A percentile compares a stretch with the other conserved stretches of the same genome.
Conservation (phyloP, 2,888 invertebrate genomes). For the Lithophane ornitopus region DNA sequence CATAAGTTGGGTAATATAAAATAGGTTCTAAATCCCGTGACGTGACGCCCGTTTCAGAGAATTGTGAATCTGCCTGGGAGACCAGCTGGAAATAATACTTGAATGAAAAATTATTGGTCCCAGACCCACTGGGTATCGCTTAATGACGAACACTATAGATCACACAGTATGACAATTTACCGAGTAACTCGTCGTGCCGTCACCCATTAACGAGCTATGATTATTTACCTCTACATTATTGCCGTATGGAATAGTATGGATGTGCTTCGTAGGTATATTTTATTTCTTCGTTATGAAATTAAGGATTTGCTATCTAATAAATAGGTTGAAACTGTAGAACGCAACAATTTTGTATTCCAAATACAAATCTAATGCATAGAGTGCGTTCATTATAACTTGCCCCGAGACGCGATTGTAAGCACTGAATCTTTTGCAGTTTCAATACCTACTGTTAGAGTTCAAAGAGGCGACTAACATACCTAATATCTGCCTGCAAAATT, state of each 20-base stretch:
- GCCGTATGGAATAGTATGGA: constrained; percentile 64
- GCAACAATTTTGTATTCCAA: constrained; percentile 4
- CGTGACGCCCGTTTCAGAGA: too few species aligned
- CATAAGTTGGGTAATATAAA: too few species aligned
- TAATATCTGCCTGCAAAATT: too few species aligned
- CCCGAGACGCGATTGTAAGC: too few species aligned
- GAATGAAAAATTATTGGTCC: background rate
- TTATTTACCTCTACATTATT: constrained; percentile 67
- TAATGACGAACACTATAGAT: constrained; percentile 44
- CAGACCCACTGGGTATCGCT: constrained; percentile 7
- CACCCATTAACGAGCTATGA: constrained; percentile 73
- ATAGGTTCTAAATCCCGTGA: too few species aligned
- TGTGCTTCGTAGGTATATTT: constrained; percentile 24
- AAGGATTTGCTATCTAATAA: background rate
- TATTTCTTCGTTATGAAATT: background rate
- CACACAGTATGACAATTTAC: constrained; percentile 65
- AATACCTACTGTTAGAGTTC: too few species aligned
- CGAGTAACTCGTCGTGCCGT: constrained; percentile 62
- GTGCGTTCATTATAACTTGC: too few species aligned
- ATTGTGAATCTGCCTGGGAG: too few species aligned
- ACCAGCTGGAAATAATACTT: too few species aligned
- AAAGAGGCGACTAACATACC: too few species aligned
- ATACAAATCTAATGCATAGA: background rate
- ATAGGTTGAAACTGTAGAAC: too few species aligned
- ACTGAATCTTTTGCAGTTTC: too few species aligned